Base-by-base conservation (phyloP, 1,140 invertebrate species). In the Drosophila ironensis region DNA sequence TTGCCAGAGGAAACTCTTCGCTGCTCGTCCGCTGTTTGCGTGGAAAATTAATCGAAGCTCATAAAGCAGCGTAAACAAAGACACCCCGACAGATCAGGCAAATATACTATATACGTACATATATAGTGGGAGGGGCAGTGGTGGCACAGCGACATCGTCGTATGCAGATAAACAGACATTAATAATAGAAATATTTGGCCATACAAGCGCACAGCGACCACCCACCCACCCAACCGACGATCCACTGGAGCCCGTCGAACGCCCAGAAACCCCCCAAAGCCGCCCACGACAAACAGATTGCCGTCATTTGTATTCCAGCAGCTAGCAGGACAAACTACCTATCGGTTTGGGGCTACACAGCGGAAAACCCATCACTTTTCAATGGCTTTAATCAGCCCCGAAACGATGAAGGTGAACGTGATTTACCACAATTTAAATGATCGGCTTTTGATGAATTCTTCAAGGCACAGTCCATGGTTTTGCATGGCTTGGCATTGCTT, bases 121-220 rank as follows among this genome's bases (percentile, higher is more conserved):
- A 50, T 27, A 25, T 19, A 6, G 14, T 17, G 37, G 16, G 17
- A 7, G 35, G 0, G 24, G 9, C 16, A 19, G 12, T 30, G 9
- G 22, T 5, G 22, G 2, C 2, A 27, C 25, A 60, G 61, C 61
- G 61, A 81, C 77, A 72, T 69, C 78, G 78, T 77, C 69, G 78
- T 80, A 84, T 82, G 68, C 73, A 70, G 78, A 82, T 84, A 82
- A 84, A 84, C 78, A 82, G 78, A 63, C 78, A 82, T 82, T 82
- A 84, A 82, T 78, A 84, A 82, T 82, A 77, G 71, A 82, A 73
- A 82, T 82, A 70, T 70, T 82, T 69, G 73, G 72, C 41, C 51
- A 69, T 30, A 44, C 46, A 20, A 53, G 16, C 33, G 33, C 19
- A 24, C 40, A 51, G 17, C 44, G 19, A 50, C 8, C 11, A 27